These are phyloP conservation scores for Sericinus montela DNA, from an alignment of 2,888 invertebrate genomes.

Conservation along the genomic window DNA sequence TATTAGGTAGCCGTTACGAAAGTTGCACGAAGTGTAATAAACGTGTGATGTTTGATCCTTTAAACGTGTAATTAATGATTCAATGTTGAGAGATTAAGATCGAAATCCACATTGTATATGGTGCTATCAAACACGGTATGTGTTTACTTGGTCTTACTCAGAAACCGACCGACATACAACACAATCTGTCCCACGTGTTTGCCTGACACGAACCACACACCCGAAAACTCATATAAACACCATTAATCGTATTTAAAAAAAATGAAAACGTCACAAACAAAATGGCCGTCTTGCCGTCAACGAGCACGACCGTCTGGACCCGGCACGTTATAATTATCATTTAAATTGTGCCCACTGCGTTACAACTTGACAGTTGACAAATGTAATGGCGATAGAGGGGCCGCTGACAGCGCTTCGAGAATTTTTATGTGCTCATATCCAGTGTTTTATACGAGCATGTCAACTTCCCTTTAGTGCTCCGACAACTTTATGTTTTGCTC, in stretches of 20 bases:
- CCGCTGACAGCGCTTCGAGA: constrained; percentile 66
- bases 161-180: neutral
- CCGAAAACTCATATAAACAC: constrained; percentile 20
- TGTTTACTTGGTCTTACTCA: constrained; percentile 7
- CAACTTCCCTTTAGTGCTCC: constrained; percentile 56
- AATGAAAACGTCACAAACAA: constrained; percentile 29
- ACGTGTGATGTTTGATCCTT: no score
- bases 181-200: constrained; percentile 14
- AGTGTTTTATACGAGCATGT: constrained; percentile 70
- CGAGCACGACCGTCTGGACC: constrained; percentile 35
- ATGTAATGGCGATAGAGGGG: constrained; percentile 71
- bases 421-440: constrained; percentile 77
- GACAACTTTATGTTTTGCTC: constrained; percentile 29
- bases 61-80: neutral
- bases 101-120: neutral
- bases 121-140: neutral
- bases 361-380: constrained; percentile 74
- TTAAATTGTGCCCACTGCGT: constrained; percentile 71
- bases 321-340: constrained; percentile 71
- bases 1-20: no score
- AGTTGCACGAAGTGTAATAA: no score
- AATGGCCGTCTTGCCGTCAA: constrained; percentile 31
- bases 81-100: constrained; percentile 1
- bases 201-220: constrained; percentile 18
- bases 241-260: constrained; percentile 28